Evolutionary conservation across 2,797 vertebrate genomes (phyloP), one percentile per base, ranked within the genome.

Genomic region (Thamnophis elegans): DNA sequence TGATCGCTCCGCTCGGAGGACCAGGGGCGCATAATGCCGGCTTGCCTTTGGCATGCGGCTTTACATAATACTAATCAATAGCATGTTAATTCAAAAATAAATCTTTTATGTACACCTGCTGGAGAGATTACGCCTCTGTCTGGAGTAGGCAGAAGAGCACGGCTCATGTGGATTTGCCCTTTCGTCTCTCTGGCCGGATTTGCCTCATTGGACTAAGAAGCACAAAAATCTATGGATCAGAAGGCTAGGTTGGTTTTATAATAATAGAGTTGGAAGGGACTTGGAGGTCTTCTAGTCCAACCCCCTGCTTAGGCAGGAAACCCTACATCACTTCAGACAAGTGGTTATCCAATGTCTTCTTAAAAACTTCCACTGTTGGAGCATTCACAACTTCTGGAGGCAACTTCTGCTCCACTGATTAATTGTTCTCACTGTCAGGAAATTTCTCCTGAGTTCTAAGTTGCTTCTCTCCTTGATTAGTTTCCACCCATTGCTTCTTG

Each of bases 101-200:
- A 93, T 26, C 94, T 42, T 22, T 4, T 14, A 91, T 90, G 90
- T 93, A 85, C 3, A 91, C 93, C 95, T 96, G 95, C 93, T 53
- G 89, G 90, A 89, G 91, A 93, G 90, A 91, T 25, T 1, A 62
- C 0, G 42, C 89, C 68, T 91, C n/a, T 89, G 92, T 92, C 88
- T 26, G 87, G 28, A 89, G 73, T 25, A 25, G 89, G 2, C 87
- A 93, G 78, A 1, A 93, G 93, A 62, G 13, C 85, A 2, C 82
- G n/a, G 94, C 51, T 36, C 1, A 1, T 22, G 86, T 7, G 32
- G 56, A 85, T 91, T 85, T 82, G 87, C 60, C 47, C 90, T 65
- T 88, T 42, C 4, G 3, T 5, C 18, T 28, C 18, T 65, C 22
- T 65, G 91, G 0, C 16, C 1, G n/a, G 11, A 47, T 20, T 51